Evolutionary conservation across 2,888 invertebrate genomes (phyloP), one percentile per base, ranked within the genome.

Genomic region (Epirrhoe tristata): DNA sequence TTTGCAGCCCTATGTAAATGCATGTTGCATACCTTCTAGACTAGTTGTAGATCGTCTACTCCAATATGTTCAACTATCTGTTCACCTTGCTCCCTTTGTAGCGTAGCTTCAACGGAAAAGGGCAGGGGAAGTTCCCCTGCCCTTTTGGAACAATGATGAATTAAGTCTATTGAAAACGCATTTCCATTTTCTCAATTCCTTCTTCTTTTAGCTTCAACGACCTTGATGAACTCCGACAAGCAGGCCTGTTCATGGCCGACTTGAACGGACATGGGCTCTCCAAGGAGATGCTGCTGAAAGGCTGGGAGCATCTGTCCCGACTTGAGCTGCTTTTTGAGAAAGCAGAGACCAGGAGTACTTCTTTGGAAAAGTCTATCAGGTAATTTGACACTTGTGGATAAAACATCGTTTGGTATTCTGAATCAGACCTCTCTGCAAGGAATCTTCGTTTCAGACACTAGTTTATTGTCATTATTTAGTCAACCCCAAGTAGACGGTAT

Each of bases 1-100:
- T 98, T 0, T 98, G 98, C 82, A 97, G 97, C 78, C 98, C 98
- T 0, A 93, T 98, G 97, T 98, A 88, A 95, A 96, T 94, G 10
- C 8, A 12, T 12, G 12, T 12, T n/a, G 43, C 14, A n/a, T 6
- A 50, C 24, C 24, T 24, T 24, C 24, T 24, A 24, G 24, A 24
- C 24, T 24, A 24, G 24, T 24, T 24, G 24, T 24, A 2, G 3
- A 3, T 24, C 24, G 24, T 1, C 24, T 24, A 24, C 24, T 24
- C 24, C 24, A 24, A 24, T 24, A 24, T 24, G 24, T 24, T 24
- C 24, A 24, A 24, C 24, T 24, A 24, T 24, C 24, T 24, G 24
- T 24, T 24, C 24, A 2, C n/a, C 24, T 24, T 24, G 24, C 24
- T 24, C 24, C 24, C 3, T 24, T 24, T 24, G 24, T 24, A 3